Evolutionary conservation across 2,113 vertebrate species (phyloP).

Genomic region (Podarcis raffonei): DNA sequence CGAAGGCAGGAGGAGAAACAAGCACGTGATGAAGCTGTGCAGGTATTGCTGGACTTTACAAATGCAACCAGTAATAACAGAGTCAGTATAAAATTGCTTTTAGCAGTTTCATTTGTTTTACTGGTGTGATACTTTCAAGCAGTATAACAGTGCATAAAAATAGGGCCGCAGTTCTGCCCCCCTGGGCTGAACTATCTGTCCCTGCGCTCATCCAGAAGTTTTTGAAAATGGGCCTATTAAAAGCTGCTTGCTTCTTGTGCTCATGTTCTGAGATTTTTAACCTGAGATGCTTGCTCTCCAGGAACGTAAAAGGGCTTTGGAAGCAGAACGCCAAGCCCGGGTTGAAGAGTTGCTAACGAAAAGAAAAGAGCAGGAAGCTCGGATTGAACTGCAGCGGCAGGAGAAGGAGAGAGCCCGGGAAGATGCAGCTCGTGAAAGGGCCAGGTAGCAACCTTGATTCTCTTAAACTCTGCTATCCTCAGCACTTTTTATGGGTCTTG

Average conservation of each 20-base stretch:
- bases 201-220: neutral
- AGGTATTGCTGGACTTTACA: slow-evolving; percentile 75
- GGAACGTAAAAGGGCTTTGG: slow-evolving; percentile 94
- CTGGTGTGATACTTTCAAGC: neutral
- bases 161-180: too few relatives aligned
- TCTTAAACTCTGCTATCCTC: neutral
- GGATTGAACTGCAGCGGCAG: slow-evolving; percentile 94
- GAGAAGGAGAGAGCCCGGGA: slow-evolving; percentile 96
- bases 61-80: neutral
- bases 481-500: neutral
- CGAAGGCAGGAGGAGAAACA: slow-evolving; percentile 96
- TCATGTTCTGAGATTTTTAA: accelerated
- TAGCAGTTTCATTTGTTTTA: neutral
- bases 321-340: slow-evolving; percentile 94
- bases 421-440: slow-evolving; percentile 93
- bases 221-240: accelerated
- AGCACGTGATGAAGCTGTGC: slow-evolving; percentile 96
- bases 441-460: slow-evolving; percentile 77
- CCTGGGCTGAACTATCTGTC: too few relatives aligned
- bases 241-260: accelerated
- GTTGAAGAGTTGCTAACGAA: slow-evolving; percentile 92
- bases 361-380: slow-evolving; percentile 93
- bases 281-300: slow-evolving; percentile 52
- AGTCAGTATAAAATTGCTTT: neutral
- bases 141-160: neutral